phyloP scores from a whole-genome alignment of 1,140 invertebrate genomes.

The Pseudomyrmex pallidus region DNA sequence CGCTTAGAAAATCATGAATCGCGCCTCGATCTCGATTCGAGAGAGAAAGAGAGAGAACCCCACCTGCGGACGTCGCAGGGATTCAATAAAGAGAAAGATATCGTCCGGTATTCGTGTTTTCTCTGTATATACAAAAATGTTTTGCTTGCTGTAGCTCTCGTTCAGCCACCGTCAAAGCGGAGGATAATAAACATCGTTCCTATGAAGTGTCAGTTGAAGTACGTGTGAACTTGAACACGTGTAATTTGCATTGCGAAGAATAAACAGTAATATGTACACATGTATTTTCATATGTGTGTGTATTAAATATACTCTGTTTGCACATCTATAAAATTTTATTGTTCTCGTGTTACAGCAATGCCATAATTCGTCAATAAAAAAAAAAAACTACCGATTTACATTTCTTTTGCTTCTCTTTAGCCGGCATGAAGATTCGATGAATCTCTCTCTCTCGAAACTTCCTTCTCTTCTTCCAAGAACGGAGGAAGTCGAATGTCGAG shows the following conservation, averaged over 20 bases:
- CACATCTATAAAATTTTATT: too few species aligned
- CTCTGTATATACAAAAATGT: constrained; percentile 61
- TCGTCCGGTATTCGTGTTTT: constrained; percentile 50
- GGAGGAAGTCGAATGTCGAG: constrained; percentile 66
- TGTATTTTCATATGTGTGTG: neutral
- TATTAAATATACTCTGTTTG: neutral
- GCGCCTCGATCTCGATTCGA: constrained; percentile 43
- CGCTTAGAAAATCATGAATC: constrained; percentile 66
- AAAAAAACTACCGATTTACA: too few species aligned
- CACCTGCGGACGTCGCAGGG: constrained; percentile 11
- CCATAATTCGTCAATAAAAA: too few species aligned
- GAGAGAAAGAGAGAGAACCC: neutral
- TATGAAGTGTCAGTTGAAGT: constrained; percentile 40
- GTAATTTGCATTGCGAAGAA: constrained; percentile 15
- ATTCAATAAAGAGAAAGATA: constrained; percentile 44
- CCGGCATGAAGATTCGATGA: constrained; percentile 45
- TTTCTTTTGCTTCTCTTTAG: neutral
- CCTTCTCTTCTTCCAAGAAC: constrained; percentile 58
- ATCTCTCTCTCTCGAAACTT: constrained; percentile 33
- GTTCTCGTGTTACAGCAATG: too few species aligned
- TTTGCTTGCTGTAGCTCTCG: constrained; percentile 44
- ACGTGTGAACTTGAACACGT: constrained; percentile 41
- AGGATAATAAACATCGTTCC: constrained; percentile 50
- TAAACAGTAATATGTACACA: neutral
- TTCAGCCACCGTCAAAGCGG: constrained; percentile 35